These are phyloP conservation scores for Glyphotaelius pellucidus DNA, from an alignment of 2,888 invertebrate species.

Conservation along the genomic window DNA sequence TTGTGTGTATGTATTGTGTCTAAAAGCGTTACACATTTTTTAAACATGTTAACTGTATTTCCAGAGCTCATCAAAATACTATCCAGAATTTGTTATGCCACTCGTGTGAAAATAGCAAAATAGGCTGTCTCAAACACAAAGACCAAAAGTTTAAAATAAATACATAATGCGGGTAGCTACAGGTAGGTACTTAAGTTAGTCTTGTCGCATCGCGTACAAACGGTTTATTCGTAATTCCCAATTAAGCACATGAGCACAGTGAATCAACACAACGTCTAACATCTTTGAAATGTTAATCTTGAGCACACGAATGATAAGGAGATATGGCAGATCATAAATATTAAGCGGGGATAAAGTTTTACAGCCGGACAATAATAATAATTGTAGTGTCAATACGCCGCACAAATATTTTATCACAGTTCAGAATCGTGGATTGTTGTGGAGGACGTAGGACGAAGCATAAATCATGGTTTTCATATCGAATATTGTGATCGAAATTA, in stretches of 20 bases:
- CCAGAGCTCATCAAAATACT: too few relatives aligned
- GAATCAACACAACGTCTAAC: slow-evolving; percentile 25
- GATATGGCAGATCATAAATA: slow-evolving; percentile 49
- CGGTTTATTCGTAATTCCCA: slow-evolving; percentile 18
- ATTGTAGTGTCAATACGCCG: slow-evolving; percentile 38
- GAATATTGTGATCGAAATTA: neutral
- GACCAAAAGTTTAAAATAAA: neutral
- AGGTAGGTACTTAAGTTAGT: neutral
- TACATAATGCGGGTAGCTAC: neutral
- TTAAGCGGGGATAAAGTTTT: slow-evolving; percentile 44
- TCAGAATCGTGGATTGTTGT: slow-evolving; percentile 31
- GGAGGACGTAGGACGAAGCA: neutral
- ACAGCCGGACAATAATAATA: slow-evolving; percentile 45
- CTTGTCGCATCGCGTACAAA: slow-evolving; percentile 6
- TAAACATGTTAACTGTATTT: too few relatives aligned
- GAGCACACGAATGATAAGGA: slow-evolving; percentile 47
- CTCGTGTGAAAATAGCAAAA: neutral
- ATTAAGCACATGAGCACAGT: slow-evolving; percentile 15
- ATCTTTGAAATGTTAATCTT: slow-evolving; percentile 50
- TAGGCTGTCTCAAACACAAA: neutral
- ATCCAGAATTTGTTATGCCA: neutral
- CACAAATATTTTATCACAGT: slow-evolving; percentile 40
- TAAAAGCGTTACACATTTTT: too few relatives aligned
- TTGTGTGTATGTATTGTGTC: too few relatives aligned
- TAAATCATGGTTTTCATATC: neutral